These are phyloP conservation scores for Odontocerum albicorne DNA, from an alignment of 2,888 invertebrate species.

Conservation along the genomic window DNA sequence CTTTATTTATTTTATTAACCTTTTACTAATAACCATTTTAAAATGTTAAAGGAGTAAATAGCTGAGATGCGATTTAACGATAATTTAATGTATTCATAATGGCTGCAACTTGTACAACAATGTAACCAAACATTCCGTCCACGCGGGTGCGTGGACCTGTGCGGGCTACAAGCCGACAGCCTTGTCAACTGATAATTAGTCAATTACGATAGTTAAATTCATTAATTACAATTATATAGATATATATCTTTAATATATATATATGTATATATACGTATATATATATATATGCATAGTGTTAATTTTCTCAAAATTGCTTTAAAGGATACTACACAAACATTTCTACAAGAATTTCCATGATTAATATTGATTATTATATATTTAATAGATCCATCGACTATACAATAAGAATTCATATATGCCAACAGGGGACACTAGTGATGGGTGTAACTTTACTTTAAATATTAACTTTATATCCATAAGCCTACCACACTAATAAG, in stretches of 20 bases:
- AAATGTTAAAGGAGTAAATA: conserved; percentile 25
- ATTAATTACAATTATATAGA: conserved; percentile 36
- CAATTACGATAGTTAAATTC: conserved; percentile 59
- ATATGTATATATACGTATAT: conserved; percentile 40
- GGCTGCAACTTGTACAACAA: too few species aligned
- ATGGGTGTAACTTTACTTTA: conserved; percentile 11
- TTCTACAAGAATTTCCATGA: conserved; percentile 23
- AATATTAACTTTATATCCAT: too few species aligned
- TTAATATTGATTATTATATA: conserved; percentile 18
- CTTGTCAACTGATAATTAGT: conserved; percentile 49
- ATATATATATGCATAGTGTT: conserved; percentile 20
- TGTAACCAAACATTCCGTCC: too few species aligned
- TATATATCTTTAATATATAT: conserved; percentile 29
- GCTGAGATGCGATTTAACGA: conserved; percentile 27
- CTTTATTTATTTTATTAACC: conserved; percentile 31
- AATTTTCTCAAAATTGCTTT: conserved; percentile 33
- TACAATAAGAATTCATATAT: too few species aligned
- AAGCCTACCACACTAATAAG: conserved; percentile 30
- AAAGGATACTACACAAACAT: conserved; percentile 32
- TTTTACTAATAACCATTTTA: conserved; percentile 32
- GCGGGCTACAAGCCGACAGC: conserved; percentile 28
- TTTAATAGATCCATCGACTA: background rate
- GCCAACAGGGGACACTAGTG: conserved; percentile 3
- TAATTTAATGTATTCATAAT: too few species aligned
- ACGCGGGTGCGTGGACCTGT: too few species aligned